Base-by-base conservation (phyloP, 2,888 invertebrate species). In the Ennomos fuscantarius region DNA sequence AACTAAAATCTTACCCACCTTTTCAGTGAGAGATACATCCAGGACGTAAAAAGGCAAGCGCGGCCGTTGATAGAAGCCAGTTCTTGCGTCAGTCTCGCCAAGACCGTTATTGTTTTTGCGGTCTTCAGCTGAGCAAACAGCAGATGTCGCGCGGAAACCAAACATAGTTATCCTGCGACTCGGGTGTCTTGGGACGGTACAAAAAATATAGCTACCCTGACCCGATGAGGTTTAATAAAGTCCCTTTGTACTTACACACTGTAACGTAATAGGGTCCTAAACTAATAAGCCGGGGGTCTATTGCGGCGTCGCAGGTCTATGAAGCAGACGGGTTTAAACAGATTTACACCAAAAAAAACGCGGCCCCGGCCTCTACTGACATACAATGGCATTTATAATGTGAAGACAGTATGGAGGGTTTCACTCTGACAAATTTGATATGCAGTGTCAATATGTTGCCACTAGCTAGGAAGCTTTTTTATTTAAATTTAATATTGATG, bases 211-310 rank as follows among this genome's bases (percentile, higher is more conserved):
- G n/a, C 15, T 9, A 44, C 60, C 73, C 63, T 70, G 66, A 70
- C 71, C 71, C 73, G 74, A 78, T 77, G 76, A 76, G 79, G 76
- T 78, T 78, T 82, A 82, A 83, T 85, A 84, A 82, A 85, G 80
- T 78, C 76, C 76, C 83, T 84, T 85, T 84, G 82, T 79, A 82
- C 78, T 78, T 81, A 79, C 81, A 82, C 76, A 73, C 79, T 75
- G 79, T 76, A 72, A 75, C 77, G 79, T 85, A 87, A 87, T 87
- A 83, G 86, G 86, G 83, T 82, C 88, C 88, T 89, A 89, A 89
- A 84, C 87, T 89, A 89, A 89, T 89, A 89, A 82, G 82, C 76
- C 72, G 68, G 71, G 70, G 79, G 78, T 76, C 70, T 77, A 76
- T 80, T 75, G 78, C 69, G 68, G 67, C 68, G 76, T 64, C 76